Base-by-base conservation (phyloP, 2,888 invertebrate species). In the Neoscelio sp. region DNA sequence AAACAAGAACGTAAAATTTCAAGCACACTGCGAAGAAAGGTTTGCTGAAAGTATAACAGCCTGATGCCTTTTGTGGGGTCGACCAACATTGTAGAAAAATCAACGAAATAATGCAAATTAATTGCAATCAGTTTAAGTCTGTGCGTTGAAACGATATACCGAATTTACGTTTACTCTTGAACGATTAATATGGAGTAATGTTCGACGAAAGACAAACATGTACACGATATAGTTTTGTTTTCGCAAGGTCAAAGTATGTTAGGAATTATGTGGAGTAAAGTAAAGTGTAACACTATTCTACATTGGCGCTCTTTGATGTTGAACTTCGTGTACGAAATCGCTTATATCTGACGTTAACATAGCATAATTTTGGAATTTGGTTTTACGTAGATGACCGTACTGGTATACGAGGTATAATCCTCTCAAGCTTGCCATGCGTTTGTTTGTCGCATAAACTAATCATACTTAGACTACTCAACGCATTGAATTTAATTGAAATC, bases 321-420 rank as follows among this genome's bases (percentile, higher is more conserved):
- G 8, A 65, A 52, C 52, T 52, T 58, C 8, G 18, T 42, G 18
- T 13, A 1, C 38, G 48, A 48, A 62, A 15, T 46, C 48, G 48
- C 48, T 62, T 50, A 64, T 65, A 20, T 42, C 52, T 48, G 30
- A 65, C 42, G 20, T 15, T 65, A 42, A 42, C 65, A 42, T 18
- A 13, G 52, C 52, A 52, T 65, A 65, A 65, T 52, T 65, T 50
- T 42, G 52, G 42, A 52, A 65, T 65, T 65, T 23, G 33, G 65
- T 65, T 65, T 52, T 48, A 65, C 23, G 23, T 7, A 42, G 52
- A 42, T 64, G 64, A 64, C 50, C 64, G 50, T 46, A 35, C 35
- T 20, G 30, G 46, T 20, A 44, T 35, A 62, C 42, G 23, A 10
- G 35, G 35, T 26, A 62, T 44, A 42, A 60, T 46, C 52, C 52